Percentiles rank a stretch among this genome's conserved stretches.
Conservation (phyloP, 2,797 vertebrate species). For the Craterocephalus amniculus region DNA sequence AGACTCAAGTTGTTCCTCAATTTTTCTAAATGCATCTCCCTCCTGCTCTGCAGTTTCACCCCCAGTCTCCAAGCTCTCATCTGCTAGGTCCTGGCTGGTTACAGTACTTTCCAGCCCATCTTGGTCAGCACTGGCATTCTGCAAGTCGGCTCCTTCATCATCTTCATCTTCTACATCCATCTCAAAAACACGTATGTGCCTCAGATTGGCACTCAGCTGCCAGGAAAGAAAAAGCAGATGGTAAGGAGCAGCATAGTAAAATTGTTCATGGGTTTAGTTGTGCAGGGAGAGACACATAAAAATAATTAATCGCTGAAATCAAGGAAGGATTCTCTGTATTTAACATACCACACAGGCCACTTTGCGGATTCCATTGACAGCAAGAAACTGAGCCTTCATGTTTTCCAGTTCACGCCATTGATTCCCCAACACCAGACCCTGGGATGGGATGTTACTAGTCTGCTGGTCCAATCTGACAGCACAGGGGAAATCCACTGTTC, state of each 20-base stretch:
- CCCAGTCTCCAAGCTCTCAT: constrained; percentile 45
- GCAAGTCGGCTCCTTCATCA: constrained; percentile 87
- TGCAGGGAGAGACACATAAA: constrained; percentile 2
- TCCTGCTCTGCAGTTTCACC: constrained; percentile 26
- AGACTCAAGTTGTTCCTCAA: constrained; percentile 66
- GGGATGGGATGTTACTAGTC: constrained; percentile 80
- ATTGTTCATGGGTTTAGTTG: no score
- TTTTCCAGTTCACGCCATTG: constrained; percentile 96
- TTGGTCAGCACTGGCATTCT: constrained; percentile 81
- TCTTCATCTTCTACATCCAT: constrained; percentile 99
- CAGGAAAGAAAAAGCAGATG: neutral
- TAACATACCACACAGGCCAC: constrained; percentile 95
- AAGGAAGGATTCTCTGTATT: neutral
- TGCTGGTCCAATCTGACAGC: constrained; percentile 90
- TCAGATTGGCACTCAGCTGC: constrained; percentile 94
- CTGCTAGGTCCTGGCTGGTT: constrained; percentile 61
- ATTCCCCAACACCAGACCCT: constrained; percentile 85
- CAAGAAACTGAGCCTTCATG: constrained; percentile 96
- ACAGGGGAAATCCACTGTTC: neutral
- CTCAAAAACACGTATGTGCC: constrained; percentile 95
- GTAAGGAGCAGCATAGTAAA: constrained; percentile 4
- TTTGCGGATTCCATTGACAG: constrained; percentile 95
- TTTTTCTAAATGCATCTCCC: constrained; percentile 40
- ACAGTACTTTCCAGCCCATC: constrained; percentile 81
- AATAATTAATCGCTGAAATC: neutral